Evolutionary conservation across 2,888 invertebrate genomes (phyloP), one percentile per base, ranked within the genome.

Genomic region (Agrotis clavis): DNA sequence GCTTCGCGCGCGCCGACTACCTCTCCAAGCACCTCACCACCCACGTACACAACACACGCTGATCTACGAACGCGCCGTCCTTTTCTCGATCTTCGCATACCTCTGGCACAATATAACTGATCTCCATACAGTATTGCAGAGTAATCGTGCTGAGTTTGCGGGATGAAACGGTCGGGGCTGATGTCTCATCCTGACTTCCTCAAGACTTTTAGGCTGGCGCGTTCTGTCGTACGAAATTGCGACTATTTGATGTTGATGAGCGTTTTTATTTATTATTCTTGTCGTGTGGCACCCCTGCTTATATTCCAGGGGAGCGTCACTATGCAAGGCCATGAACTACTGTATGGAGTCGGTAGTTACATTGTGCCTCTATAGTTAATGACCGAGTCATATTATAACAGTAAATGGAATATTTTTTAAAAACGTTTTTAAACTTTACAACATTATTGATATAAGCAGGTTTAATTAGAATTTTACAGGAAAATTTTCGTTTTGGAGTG

Each of bases 21-120:
- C 97, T 99, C 72, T 98, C 98, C 88, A 99, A 99, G 94, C 98
- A 99, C 94, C 97, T 99, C 86, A 98, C 98, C 80, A 99, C 98
- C 48, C 98, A 99, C 96, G 98, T 98, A 87, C 98, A 98, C 94
- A 97, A 97, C 90, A 96, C 97, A 78, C 97, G 98, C 90, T 97
- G 92, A 94, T 85, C 86, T 74, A 66, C 76, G 84, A 84, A 85
- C 85, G 89, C 92, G 90, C 93, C 93, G 92, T 92, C 94, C 92
- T 89, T 84, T 87, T 76, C 71, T 50, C 78, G 68, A 79, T 72
- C 67, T 71, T 69, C 86, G 72, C 80, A 76, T 85, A 88, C 86
- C 90, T 84, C 87, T 70, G 74, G 79, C 70, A 65, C 74, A 74
- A 70, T 79, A 67, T 79, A 74, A 79, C 79, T 79, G 54, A 45